phyloP scores from a whole-genome alignment of 2,113 vertebrate genomes.

The Ptilonorhynchus violaceus region DNA sequence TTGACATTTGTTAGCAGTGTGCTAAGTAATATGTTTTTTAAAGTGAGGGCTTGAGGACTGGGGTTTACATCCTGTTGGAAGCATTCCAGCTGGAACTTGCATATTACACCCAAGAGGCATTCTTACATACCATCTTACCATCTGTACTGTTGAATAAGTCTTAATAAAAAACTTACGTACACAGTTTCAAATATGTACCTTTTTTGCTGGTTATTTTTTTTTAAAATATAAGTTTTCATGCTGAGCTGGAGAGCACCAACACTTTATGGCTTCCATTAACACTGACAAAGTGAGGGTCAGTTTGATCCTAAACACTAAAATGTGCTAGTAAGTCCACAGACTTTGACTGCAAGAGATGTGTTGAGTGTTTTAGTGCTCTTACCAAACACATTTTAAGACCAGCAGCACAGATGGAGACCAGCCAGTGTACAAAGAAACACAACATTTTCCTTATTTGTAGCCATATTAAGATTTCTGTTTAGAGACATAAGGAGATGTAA shows the following conservation, averaged over 20 bases:
- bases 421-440: constrained; percentile 1
- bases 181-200: constrained; percentile 2
- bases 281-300: neutral
- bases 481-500: neutral
- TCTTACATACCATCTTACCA: constrained; percentile 44
- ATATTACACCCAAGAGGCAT: constrained; percentile 55
- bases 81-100: constrained; percentile 49
- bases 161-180: constrained; percentile 53
- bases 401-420: constrained; percentile 48
- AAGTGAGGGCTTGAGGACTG: constrained; percentile 40
- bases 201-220: neutral
- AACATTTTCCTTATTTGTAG: constrained; percentile 27
- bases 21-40: constrained; percentile 69
- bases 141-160: constrained; percentile 53
- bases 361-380: constrained; percentile 57
- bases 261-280: constrained; percentile 45
- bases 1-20: constrained; percentile 70
- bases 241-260: neutral
- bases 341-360: constrained; percentile 37
- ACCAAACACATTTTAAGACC: constrained; percentile 46
- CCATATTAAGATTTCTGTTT: neutral
- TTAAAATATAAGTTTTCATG: neutral
- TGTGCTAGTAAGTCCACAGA: neutral
- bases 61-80: constrained; percentile 73
- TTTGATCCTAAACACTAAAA: constrained; percentile 27